These are phyloP conservation scores for Iguana delicatissima DNA, from an alignment of 2,797 vertebrate genomes.

Conservation along the genomic window DNA sequence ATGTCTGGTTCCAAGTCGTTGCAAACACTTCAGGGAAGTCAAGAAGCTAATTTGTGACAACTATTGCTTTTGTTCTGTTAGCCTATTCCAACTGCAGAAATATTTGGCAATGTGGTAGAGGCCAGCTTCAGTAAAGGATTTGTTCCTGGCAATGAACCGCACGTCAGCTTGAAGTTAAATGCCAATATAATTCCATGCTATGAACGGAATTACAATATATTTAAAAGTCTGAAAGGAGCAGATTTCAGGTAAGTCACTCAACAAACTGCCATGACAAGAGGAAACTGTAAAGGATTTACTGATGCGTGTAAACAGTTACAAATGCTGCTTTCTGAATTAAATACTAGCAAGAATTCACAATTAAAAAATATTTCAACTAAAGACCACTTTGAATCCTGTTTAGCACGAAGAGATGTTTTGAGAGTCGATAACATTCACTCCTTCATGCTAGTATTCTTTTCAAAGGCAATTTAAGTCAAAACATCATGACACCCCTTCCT, in stretches of 20 bases:
- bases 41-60: neutral
- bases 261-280: neutral
- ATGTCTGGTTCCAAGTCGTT: neutral
- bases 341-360: neutral
- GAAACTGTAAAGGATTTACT: neutral
- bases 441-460: neutral
- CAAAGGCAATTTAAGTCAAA: neutral
- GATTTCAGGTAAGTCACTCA: conserved; percentile 66
- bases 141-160: conserved; percentile 55
- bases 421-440: neutral
- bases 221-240: conserved; percentile 38
- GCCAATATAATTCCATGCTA: conserved; percentile 55
- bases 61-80: conserved; percentile 47
- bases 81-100: conserved; percentile 68
- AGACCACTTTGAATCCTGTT: neutral
- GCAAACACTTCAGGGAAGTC: too few species aligned
- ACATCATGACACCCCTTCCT: too few species aligned
- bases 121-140: conserved; percentile 26
- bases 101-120: conserved; percentile 11
- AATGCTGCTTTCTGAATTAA: neutral
- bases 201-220: conserved; percentile 43
- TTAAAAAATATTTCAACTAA: neutral
- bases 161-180: conserved; percentile 58
- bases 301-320: neutral
- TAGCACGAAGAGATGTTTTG: neutral